A percentile compares a stretch with the other conserved stretches of the same genome.
phyloP scores from a whole-genome alignment of 2,888 invertebrate genomes.

The Agrochola lychnidis region DNA sequence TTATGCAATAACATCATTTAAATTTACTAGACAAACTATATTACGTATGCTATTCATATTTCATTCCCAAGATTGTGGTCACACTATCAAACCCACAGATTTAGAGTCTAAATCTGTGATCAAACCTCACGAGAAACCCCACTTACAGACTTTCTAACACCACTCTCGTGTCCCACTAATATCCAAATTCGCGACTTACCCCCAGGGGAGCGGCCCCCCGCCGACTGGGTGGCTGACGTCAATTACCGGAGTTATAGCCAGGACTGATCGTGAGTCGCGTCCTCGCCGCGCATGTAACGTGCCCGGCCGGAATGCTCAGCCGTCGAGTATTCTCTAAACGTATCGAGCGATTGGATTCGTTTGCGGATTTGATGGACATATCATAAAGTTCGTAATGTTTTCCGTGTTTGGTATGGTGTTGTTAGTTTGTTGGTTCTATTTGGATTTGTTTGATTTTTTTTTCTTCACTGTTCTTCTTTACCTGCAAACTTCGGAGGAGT shows the following conservation, averaged over 20 bases:
- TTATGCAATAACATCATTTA: too few species aligned
- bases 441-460: background rate
- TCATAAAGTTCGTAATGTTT: conserved; percentile 63
- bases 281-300: conserved; percentile 80
- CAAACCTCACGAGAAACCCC: background rate
- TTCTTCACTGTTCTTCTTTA: background rate
- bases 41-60: background rate
- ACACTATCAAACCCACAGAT: background rate
- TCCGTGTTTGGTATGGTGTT: conserved; percentile 32
- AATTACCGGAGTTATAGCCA: conserved; percentile 87
- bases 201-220: conserved; percentile 55
- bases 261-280: conserved; percentile 86
- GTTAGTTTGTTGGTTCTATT: conserved; percentile 14
- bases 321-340: conserved; percentile 52
- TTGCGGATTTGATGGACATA: conserved; percentile 59
- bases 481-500: too few species aligned
- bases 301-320: conserved; percentile 63
- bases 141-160: background rate
- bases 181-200: conserved; percentile 60
- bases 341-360: conserved; percentile 56
- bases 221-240: conserved; percentile 87
- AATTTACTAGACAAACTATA: too few species aligned
- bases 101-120: too few species aligned
- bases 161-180: conserved; percentile 7
- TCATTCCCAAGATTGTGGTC: background rate